Conservation (phyloP, 2,113 vertebrate species). For the Butorides virescens region DNA sequence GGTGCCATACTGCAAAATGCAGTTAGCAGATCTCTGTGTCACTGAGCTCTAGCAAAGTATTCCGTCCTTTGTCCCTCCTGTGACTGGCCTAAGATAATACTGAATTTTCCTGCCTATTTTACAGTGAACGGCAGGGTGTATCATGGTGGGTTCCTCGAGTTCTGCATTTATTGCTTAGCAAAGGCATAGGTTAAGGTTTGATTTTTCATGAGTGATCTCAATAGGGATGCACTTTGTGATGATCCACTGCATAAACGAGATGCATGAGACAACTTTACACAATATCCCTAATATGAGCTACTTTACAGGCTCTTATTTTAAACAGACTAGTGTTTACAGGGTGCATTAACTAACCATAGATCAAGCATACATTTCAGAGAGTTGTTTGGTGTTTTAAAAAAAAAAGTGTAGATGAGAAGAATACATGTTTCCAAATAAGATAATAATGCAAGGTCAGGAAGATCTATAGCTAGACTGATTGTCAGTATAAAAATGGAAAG, state of each 20-base stretch:
- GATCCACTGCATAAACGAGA: background rate
- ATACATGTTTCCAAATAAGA: background rate
- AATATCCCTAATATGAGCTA: background rate
- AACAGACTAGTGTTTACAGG: background rate
- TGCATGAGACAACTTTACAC: background rate
- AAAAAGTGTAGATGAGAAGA: background rate
- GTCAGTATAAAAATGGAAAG: background rate
- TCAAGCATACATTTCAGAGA: background rate
- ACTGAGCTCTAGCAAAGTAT: background rate
- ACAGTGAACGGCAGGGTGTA: background rate
- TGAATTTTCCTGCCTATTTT: constrained; percentile 7
- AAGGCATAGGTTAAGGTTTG: background rate
- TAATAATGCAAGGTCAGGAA: background rate
- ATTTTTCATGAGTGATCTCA: background rate
- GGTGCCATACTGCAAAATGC: background rate
- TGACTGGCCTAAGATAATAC: background rate
- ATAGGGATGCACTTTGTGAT: background rate
- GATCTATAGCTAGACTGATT: background rate
- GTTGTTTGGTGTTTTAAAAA: background rate
- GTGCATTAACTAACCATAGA: background rate
- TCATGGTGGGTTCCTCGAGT: background rate
- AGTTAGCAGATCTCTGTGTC: background rate
- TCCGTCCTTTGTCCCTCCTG: background rate
- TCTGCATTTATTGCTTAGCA: background rate
- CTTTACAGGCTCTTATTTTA: background rate